These are phyloP conservation scores for Teleogryllus oceanicus DNA, from an alignment of 2,888 invertebrate genomes.

Conservation along the genomic window DNA sequence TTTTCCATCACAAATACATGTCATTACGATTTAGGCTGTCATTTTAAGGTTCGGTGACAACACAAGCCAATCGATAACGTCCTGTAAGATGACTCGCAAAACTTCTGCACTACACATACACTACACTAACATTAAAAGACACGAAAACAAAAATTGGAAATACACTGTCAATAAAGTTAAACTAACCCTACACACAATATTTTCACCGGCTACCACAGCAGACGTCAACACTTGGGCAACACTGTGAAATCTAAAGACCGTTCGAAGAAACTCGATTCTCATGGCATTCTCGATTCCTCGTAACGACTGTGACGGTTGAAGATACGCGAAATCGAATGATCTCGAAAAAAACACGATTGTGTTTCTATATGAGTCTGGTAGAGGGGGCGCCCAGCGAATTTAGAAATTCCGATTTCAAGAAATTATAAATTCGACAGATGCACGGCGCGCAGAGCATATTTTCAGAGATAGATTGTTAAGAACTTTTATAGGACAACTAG, in stretches of 20 bases:
- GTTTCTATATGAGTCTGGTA: too few species aligned
- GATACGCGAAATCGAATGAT: too few species aligned
- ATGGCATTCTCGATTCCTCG: too few species aligned
- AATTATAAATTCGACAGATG: too few species aligned
- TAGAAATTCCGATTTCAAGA: too few species aligned
- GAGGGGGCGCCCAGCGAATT: too few species aligned
- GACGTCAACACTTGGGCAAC: slow-evolving; percentile 6
- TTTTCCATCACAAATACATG: background rate
- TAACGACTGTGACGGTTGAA: too few species aligned
- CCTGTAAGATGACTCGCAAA: background rate
- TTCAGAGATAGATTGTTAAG: too few species aligned
- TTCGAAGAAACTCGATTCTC: too few species aligned
- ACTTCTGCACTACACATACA: background rate
- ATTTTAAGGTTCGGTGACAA: slow-evolving; percentile 9
- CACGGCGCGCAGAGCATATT: too few species aligned
- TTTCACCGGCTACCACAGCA: background rate
- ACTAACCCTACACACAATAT: background rate
- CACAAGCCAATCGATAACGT: background rate
- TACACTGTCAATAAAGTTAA: background rate
- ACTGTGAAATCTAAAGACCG: background rate
- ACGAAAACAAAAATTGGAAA: background rate
- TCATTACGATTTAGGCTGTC: background rate
- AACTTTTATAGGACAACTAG: too few species aligned
- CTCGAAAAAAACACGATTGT: too few species aligned
- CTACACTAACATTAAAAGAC: background rate